These are phyloP conservation scores for Leptogaster cylindrica DNA, from an alignment of 2,888 invertebrate species.

Conservation along the genomic window DNA sequence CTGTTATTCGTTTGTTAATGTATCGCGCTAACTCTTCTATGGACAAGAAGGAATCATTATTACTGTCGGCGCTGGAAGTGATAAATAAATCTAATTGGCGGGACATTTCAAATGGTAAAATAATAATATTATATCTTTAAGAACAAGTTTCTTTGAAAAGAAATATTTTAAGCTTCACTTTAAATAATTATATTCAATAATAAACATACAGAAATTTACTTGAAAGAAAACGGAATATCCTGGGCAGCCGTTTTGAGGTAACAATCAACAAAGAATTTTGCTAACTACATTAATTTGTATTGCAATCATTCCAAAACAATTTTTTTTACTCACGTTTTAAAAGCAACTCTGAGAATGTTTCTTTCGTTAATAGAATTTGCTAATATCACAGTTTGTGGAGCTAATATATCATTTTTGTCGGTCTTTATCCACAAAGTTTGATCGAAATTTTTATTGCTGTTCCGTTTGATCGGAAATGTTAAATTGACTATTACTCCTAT, in stretches of 20 bases:
- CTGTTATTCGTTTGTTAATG: conserved; percentile 71
- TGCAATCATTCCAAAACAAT: too few species aligned
- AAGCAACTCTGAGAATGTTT: conserved; percentile 62
- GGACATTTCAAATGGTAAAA: too few species aligned
- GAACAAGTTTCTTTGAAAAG: too few species aligned
- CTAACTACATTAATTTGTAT: not conserved
- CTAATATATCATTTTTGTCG: conserved; percentile 52
- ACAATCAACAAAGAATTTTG: too few species aligned
- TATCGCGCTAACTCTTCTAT: conserved; percentile 70
- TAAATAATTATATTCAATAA: too few species aligned
- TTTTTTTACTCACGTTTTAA: conserved; percentile 64
- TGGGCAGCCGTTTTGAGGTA: too few species aligned
- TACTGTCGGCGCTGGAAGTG: conserved; percentile 67
- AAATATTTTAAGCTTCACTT: too few species aligned
- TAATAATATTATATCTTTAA: too few species aligned
- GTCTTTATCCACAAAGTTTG: conserved; percentile 43
- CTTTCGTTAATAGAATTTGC: conserved; percentile 63
- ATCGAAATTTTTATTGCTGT: not conserved
- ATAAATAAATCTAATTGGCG: not conserved
- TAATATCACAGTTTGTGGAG: conserved; percentile 65
- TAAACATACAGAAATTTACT: too few species aligned
- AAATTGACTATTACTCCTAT: conserved; percentile 65
- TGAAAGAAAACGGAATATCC: too few species aligned
- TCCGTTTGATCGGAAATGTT: conserved; percentile 53
- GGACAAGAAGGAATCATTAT: conserved; percentile 66